Conservation (phyloP, 2,113 vertebrate species). For the Serilophus lunatus region DNA sequence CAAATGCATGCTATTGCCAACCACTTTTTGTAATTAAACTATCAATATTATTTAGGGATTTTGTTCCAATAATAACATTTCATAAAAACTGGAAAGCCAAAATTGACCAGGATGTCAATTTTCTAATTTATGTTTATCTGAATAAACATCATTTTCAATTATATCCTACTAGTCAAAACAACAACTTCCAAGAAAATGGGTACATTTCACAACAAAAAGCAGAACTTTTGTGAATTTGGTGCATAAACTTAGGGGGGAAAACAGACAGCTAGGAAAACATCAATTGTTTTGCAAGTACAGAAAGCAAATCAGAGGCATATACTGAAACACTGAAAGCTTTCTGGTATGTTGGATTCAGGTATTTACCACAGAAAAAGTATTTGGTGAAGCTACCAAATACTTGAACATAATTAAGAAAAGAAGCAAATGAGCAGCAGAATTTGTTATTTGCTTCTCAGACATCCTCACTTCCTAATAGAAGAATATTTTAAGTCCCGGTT, state of each 20-base stretch:
- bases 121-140: not conserved
- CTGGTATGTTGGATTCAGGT: not conserved
- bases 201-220: not conserved
- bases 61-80: not conserved
- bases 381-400: not conserved
- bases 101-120: not conserved
- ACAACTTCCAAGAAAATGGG: not conserved
- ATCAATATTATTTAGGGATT: not conserved
- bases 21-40: not conserved
- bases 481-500: not conserved
- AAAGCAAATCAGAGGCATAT: not conserved
- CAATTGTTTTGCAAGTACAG: not conserved
- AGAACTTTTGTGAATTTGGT: not conserved
- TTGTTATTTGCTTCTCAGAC: not conserved
- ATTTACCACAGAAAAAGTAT: not conserved
- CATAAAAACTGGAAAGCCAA: not conserved
- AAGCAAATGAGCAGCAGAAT: not conserved
- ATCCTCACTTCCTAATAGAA: not conserved
- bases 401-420: not conserved
- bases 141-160: not conserved
- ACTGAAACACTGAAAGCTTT: not conserved
- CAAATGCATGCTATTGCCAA: slow-evolving; percentile 20
- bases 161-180: not conserved
- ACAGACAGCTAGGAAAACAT: not conserved
- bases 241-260: not conserved